Evolutionary conservation across 37 sponge, comb jelly and placozoan genomes (phyloP).

Genomic region (Oscarella lobularis): DNA sequence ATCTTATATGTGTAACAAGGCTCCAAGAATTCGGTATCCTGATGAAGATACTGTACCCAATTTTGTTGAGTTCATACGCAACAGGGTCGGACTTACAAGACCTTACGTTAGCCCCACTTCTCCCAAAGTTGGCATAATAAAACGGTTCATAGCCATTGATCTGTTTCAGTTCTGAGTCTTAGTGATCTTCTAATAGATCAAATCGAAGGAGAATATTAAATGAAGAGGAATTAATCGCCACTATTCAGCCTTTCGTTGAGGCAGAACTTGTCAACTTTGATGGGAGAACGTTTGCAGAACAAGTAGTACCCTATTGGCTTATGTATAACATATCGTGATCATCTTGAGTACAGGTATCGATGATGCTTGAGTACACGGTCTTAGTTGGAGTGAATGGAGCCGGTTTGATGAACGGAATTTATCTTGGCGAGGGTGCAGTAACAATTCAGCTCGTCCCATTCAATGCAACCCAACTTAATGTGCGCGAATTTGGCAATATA

Average conservation of each 20-base stretch:
- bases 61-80: neutral
- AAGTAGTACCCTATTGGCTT: no score
- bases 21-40: neutral
- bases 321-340: no score
- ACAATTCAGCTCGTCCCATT: slow-evolving; percentile 22
- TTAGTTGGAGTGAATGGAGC: slow-evolving; percentile 38
- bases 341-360: slow-evolving; percentile 11
- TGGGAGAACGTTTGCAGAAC: neutral
- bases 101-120: neutral
- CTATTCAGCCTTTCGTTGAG: neutral
- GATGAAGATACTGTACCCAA: neutral
- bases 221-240: neutral
- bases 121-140: slow-evolving; percentile 1
- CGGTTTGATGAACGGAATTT: slow-evolving; percentile 26
- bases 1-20: neutral
- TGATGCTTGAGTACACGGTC: slow-evolving; percentile 19
- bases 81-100: neutral
- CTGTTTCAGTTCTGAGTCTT: no score
- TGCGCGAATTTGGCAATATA: slow-evolving; percentile 6
- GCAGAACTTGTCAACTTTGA: slow-evolving; percentile 1
- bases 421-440: slow-evolving; percentile 20
- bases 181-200: neutral
- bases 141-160: no score
- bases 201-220: slow-evolving; percentile 6
- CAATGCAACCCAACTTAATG: slow-evolving; percentile 12